Evolutionary conservation across 2,113 vertebrate genomes (phyloP).

Genomic region (Channa argus): DNA sequence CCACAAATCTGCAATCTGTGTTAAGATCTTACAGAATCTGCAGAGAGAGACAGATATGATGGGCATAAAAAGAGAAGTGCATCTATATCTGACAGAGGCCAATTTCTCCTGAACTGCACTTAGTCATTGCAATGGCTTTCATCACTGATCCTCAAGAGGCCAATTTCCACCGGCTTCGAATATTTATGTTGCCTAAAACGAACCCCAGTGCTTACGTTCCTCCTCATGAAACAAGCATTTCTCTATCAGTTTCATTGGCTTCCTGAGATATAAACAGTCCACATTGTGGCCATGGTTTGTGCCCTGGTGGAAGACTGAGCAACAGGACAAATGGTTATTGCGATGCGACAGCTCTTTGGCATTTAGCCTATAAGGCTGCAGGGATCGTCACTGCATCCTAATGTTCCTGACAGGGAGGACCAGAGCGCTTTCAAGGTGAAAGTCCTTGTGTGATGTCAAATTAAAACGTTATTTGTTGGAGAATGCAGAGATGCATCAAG

Average conservation of each 20-base stretch:
- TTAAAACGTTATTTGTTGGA: constrained; percentile 46
- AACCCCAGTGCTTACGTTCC: constrained; percentile 22
- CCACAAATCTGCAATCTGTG: constrained; percentile 32
- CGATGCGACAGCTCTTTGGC: constrained; percentile 52
- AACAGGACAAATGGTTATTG: constrained; percentile 54
- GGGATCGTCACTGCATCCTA: constrained; percentile 49
- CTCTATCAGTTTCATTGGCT: constrained; percentile 40
- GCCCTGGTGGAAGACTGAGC: constrained; percentile 48
- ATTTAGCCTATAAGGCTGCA: constrained; percentile 49
- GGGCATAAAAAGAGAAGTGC: constrained; percentile 32
- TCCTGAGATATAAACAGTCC: constrained; percentile 33
- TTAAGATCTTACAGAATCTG: constrained; percentile 26
- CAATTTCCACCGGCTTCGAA: constrained; percentile 61
- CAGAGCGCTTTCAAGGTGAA: constrained; percentile 38
- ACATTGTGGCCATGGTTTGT: constrained; percentile 24
- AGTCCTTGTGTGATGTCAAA: constrained; percentile 48
- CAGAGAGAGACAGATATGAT: constrained; percentile 34
- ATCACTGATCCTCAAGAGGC: constrained; percentile 69
- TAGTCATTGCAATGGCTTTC: constrained; percentile 75
- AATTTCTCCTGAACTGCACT: constrained; percentile 39
- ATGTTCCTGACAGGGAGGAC: constrained; percentile 38
- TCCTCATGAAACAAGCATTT: constrained; percentile 36
- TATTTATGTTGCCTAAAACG: constrained; percentile 66
- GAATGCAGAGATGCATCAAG: constrained; percentile 24
- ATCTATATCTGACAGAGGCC: constrained; percentile 38